Percentiles rank a stretch among this genome's conserved stretches.
These are phyloP conservation scores for Crotalus tigris DNA, from an alignment of 2,113 vertebrate species.

Conservation along the genomic window DNA sequence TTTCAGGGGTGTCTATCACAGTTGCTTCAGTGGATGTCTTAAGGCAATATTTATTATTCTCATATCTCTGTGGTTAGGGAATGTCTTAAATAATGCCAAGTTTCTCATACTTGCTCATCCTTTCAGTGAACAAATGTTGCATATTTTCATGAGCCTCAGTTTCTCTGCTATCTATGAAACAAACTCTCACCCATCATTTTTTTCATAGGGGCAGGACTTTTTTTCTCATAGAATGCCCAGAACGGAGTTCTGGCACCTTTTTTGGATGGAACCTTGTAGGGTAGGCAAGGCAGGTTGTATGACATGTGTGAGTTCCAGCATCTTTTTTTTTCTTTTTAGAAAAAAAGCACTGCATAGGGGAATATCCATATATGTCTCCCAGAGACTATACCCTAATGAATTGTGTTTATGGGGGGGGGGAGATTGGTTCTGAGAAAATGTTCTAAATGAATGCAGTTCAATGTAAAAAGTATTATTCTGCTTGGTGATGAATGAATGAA, in stretches of 20 bases:
- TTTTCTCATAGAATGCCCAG: too few species aligned
- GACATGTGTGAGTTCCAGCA: too few species aligned
- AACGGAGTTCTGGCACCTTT: too few species aligned
- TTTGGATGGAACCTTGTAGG: too few species aligned
- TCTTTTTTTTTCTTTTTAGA: too few species aligned
- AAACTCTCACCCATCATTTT: background rate
- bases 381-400: background rate
- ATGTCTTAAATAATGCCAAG: slow-evolving; percentile 4
- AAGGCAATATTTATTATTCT: slow-evolving; percentile 28
- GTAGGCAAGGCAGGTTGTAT: too few species aligned
- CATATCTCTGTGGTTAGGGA: slow-evolving; percentile 13
- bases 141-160: background rate
- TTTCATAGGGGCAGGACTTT: background rate
- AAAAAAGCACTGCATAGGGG: background rate
- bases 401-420: background rate
- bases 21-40: background rate
- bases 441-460: background rate
- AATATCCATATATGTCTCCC: background rate
- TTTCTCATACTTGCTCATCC: slow-evolving; percentile 11
- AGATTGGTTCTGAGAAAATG: background rate
- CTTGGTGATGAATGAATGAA: background rate
- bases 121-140: slow-evolving; percentile 17
- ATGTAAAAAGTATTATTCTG: background rate
- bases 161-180: background rate
- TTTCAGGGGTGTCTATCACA: background rate